Evolutionary conservation across 64 coral and sea anemone species (phyloP).

Genomic region (Cladopsammia gracilis): DNA sequence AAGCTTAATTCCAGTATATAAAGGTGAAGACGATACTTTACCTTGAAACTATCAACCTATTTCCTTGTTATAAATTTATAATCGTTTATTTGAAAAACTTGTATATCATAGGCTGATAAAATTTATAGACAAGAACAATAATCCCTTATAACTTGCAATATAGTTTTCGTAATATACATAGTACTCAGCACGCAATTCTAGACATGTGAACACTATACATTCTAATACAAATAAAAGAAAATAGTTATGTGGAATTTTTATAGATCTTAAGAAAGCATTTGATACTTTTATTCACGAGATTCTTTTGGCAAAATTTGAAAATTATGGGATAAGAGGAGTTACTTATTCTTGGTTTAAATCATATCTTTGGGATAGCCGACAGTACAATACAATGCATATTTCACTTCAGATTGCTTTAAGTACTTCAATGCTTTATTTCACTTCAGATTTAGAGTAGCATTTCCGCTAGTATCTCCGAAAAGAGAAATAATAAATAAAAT

Average conservation of each 20-base stretch:
- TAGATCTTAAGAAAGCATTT: constrained; percentile 6
- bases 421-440: too few relatives aligned
- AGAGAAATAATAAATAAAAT: too few relatives aligned
- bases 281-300: constrained; percentile 22
- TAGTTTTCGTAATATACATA: constrained; percentile 17
- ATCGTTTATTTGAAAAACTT: constrained; percentile 18
- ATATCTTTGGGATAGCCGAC: background rate
- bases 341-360: background rate
- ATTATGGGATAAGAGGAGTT: constrained; percentile 8
- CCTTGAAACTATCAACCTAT: background rate
- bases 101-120: background rate
- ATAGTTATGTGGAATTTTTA: background rate
- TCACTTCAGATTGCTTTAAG: too few relatives aligned
- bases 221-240: background rate
- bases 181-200: background rate
- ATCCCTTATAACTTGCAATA: background rate
- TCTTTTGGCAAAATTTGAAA: background rate
- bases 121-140: constrained; percentile 14
- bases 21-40: background rate
- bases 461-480: too few relatives aligned
- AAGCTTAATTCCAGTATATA: constrained; percentile 16
- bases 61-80: background rate
- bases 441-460: too few relatives aligned
- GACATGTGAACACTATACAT: constrained; percentile 15
- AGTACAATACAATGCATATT: background rate